Evolutionary conservation across 1,140 invertebrate species (phyloP).

Genomic region (Papilio polyxenes): DNA sequence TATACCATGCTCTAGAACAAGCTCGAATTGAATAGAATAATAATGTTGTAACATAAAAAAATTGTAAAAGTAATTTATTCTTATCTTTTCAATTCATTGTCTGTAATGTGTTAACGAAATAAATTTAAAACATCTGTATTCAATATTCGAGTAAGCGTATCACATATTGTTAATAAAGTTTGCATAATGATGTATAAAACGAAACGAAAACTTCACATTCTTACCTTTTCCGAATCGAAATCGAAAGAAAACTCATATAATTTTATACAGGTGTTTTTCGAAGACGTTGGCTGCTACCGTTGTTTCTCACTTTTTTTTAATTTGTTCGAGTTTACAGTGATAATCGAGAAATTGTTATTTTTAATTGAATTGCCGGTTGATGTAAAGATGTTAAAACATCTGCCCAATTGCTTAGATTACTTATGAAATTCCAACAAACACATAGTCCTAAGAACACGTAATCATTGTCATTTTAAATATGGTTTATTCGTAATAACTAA

Average conservation of each 20-base stretch:
- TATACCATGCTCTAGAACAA: no score
- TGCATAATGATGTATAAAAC: slow-evolving; percentile 16
- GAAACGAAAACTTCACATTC: neutral
- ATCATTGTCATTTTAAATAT: no score
- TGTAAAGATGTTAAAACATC: no score
- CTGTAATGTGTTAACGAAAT: neutral
- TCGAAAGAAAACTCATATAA: slow-evolving; percentile 38
- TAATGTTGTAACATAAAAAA: no score
- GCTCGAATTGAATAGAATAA: no score
- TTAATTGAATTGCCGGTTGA: no score
- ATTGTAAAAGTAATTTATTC: neutral
- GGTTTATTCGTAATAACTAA: no score
- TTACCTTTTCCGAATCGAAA: slow-evolving; percentile 13
- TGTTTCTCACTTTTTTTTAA: slow-evolving; percentile 9
- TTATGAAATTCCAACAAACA: no score
- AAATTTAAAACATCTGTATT: neutral
- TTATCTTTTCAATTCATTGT: neutral
- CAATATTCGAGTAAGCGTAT: neutral
- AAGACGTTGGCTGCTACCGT: slow-evolving; percentile 17
- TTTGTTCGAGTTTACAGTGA: neutral
- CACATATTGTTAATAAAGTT: slow-evolving; percentile 25
- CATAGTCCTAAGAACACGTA: no score
- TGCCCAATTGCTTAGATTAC: no score
- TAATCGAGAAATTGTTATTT: neutral
- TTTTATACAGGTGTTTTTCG: slow-evolving; percentile 41